These are phyloP conservation scores for Megalonaias nervosa DNA, from an alignment of 1,140 invertebrate genomes.

Conservation along the genomic window DNA sequence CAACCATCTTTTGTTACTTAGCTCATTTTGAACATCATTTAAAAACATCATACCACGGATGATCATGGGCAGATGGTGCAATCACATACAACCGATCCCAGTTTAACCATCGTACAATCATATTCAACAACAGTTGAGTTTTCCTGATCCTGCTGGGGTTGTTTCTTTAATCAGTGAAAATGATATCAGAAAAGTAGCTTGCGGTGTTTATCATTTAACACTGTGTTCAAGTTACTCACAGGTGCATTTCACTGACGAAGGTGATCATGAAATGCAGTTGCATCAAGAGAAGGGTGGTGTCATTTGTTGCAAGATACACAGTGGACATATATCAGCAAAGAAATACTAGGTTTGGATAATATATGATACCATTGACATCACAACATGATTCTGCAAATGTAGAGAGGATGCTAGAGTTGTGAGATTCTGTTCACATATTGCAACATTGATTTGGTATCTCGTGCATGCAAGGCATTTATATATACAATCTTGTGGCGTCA, in stretches of 20 bases:
- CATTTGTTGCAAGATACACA: constrained; percentile 1
- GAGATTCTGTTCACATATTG: constrained; percentile 20
- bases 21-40: too few relatives aligned
- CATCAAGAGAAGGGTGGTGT: neutral
- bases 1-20: too few relatives aligned
- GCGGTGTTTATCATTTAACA: neutral
- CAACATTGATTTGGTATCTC: constrained; percentile 27
- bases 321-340: constrained; percentile 22
- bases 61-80: too few relatives aligned
- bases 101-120: too few relatives aligned
- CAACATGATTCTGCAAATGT: constrained; percentile 24
- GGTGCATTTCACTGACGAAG: neutral
- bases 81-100: too few relatives aligned
- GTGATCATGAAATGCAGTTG: neutral
- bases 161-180: constrained; percentile 9
- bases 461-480: neutral
- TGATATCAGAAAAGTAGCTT: neutral
- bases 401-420: constrained; percentile 16
- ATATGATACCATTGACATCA: constrained; percentile 10
- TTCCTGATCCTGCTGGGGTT: neutral
- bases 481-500: too few relatives aligned
- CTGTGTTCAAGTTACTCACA: constrained; percentile 3
- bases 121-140: too few relatives aligned
- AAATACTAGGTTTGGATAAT: constrained; percentile 18
- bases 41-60: too few relatives aligned